These are phyloP conservation scores for Melikaiella ostensackeni DNA, from an alignment of 2,888 invertebrate genomes.

Conservation along the genomic window DNA sequence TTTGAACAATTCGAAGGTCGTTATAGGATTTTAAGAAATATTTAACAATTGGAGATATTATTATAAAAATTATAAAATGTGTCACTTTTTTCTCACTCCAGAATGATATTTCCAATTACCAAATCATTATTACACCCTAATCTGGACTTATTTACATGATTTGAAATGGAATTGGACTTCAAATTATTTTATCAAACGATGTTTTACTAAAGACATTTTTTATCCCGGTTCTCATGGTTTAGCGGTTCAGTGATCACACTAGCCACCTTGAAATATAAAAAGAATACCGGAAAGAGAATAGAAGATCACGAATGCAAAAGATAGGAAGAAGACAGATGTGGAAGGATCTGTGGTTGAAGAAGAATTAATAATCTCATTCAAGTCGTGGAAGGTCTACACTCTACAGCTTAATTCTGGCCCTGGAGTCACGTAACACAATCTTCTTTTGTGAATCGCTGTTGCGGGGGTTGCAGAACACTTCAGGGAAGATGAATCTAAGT, in stretches of 20 bases:
- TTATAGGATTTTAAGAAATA: too few relatives aligned
- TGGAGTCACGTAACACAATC: conserved; percentile 69
- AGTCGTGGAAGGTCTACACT: conserved; percentile 54
- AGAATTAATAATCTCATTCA: conserved; percentile 64
- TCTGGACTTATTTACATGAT: too few relatives aligned
- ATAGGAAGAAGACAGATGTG: neutral
- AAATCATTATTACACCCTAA: too few relatives aligned
- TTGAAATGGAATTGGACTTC: too few relatives aligned
- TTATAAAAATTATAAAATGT: too few relatives aligned
- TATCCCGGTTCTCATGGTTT: neutral
- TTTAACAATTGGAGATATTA: too few relatives aligned
- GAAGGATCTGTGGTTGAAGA: neutral
- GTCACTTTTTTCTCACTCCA: too few relatives aligned
- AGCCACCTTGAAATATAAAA: neutral
- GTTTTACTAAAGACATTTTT: too few relatives aligned
- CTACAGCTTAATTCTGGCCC: conserved; percentile 71
- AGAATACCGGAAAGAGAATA: neutral
- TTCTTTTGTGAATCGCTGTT: conserved; percentile 61
- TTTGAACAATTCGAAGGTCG: too few relatives aligned
- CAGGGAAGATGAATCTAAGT: conserved; percentile 51
- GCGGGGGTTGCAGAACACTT: conserved; percentile 49
- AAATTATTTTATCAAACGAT: too few relatives aligned
- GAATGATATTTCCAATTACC: too few relatives aligned
- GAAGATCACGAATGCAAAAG: neutral
- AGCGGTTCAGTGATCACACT: neutral